Base-by-base conservation (phyloP, 2,888 invertebrate species). In the Drosophila quasianomalipes region DNA sequence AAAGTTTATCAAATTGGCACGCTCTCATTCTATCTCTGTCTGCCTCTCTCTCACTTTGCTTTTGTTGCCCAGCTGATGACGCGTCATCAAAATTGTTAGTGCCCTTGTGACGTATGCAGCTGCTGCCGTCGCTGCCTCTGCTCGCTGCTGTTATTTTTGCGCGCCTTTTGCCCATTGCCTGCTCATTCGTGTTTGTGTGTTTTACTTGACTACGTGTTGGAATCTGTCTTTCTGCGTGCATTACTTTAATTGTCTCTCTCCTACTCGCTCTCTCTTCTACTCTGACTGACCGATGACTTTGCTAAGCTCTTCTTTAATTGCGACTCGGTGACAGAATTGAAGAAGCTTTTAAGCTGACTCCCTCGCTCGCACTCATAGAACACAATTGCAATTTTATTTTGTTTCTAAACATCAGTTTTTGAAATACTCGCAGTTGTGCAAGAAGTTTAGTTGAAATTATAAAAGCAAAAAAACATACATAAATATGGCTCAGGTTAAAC, bases 401-500 rank as follows among this genome's bases (percentile, higher is more conserved):
- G 12, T 41, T 33, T 30, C 52, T 49, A 30, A 57, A 75, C 79
- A 90, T 66, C 64, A 57, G 16, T 57, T 62, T 52, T 49, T 58
- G 26, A 61, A 69, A 79, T 70, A 77, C 63, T 66, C 77, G 73
- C 63, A 73, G 68, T 63, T 71, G 62, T 61, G 60, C 58, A 60
- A 73, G 63, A 80, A 82, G 63, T 76, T 88, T 86, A 86, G 70
- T 80, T 79, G 78, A 76, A 87, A 82, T 84, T 82, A 77, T 26
- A 59, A 16, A 47, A 47, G 4, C 22, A 64, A 49, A 58, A 62
- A 65, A 47, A 26, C 37, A 37, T 22, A 61, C 70, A 72, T 37
- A 76, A 91, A 84, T 85, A 93, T 93, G 93, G 93, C 92, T 91
- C 93, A 93, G 92, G 89, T 91, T 82, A 93, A 93, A 91, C 91